Evolutionary conservation across 2,797 vertebrate genomes (phyloP), one percentile per base, ranked within the genome.

Genomic region (Coregonus ussuriensis): DNA sequence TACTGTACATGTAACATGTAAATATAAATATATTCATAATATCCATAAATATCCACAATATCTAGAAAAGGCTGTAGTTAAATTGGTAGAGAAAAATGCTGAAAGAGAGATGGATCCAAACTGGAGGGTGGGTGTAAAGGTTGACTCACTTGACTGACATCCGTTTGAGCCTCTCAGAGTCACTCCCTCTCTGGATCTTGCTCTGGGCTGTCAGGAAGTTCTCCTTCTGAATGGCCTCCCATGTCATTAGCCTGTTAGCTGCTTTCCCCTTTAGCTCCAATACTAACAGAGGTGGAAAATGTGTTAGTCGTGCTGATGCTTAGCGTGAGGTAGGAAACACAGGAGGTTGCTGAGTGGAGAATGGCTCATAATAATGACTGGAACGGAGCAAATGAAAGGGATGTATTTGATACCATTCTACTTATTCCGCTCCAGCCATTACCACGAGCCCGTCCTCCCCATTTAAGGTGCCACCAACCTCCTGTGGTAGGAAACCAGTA

Each of bases 191-290:
- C 82, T 94, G 94, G 75, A 95, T 93, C 83, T 94, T 95, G 70
- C 86, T 91, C 47, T 93, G 93, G 0, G 89, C 79, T 0, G 94
- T 89, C 66, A 98, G 83, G 84, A 96, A 96, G 77, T 95, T 96
- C 84, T 97, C 96, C 82, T 97, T 97, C 84, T 96, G 96, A 76
- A 98, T 94, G 0, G 93, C 93, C 83, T 97, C 97, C 97, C 97
- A 97, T 0, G 95, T 97, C 85, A 93, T 91, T 59, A 97, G 85
- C 72, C 72, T 88, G 84, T 93, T 93, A 35, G 95, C 93, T 0
- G 76, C 88, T 76, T 92, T 92, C 1, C 89, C 89, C 0, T 35
- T 81, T 41, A 97, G 82, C 59, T 88, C 52, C 82, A 95, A 71
- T 9, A 92, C 97, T 98, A 78, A 25, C 4, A 31, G 79, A 56